Percentiles rank a stretch among this genome's conserved stretches.
These are phyloP conservation scores for Cyphomyrmex costatus DNA, from an alignment of 1,140 invertebrate genomes.

Conservation along the genomic window DNA sequence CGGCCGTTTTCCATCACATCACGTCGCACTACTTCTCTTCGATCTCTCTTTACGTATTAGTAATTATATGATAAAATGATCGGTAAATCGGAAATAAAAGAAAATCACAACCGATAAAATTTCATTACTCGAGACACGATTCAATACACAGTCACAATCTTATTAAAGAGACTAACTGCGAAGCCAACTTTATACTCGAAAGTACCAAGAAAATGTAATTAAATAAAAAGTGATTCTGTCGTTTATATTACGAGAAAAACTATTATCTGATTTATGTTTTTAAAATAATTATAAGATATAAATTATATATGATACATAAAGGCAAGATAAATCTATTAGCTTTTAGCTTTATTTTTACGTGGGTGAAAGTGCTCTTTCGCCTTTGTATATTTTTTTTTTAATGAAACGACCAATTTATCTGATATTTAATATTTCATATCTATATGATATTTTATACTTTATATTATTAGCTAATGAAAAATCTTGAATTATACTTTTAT, in stretches of 20 bases:
- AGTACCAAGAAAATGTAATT: neutral
- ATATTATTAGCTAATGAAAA: neutral
- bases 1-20: neutral
- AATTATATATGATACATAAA: neutral
- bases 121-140: neutral
- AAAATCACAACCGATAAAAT: neutral
- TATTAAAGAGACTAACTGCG: neutral
- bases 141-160: neutral
- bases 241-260: conserved; percentile 1
- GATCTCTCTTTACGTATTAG: neutral
- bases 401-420: neutral
- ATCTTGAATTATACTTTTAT: neutral
- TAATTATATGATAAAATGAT: neutral
- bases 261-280: neutral
- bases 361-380: no score
- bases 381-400: neutral
- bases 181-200: neutral
- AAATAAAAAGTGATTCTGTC: neutral
- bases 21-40: neutral
- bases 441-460: neutral
- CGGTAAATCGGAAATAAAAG: conserved; percentile 6
- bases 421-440: neutral
- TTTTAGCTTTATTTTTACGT: neutral
- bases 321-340: neutral
- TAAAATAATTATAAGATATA: neutral